Evolutionary conservation across 2,888 invertebrate species (phyloP), one percentile per base, ranked within the genome.

Genomic region (Cheilosia grossa): DNA sequence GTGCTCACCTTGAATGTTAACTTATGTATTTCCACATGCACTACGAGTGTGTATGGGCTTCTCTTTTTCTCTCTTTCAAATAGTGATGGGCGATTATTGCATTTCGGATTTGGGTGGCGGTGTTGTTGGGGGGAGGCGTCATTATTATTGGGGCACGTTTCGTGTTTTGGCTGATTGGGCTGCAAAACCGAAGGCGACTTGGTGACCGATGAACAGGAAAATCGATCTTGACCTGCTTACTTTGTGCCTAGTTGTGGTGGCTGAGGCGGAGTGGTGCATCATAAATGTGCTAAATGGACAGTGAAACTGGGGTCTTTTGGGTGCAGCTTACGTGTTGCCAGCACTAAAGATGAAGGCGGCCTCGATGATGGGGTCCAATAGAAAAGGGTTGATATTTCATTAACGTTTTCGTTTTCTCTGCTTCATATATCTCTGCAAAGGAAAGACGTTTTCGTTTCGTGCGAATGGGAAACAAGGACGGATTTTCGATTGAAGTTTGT

Each of bases 181-280:
- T 77, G 67, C 61, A 73, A 51, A 21, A 56, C 69, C 24, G 24
- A 40, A 63, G 73, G 78, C 78, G 73, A 56, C 78, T 72, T 44
- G 73, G 67, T 73, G 82, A 73, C 79, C 78, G 73, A 82, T 79
- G 69, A 78, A 69, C 82, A 58, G 51, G 66, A 73, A 78, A 78
- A 82, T 82, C 82, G 82, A 78, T 82, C 82, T 82, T 82, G 82
- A 82, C 82, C 82, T 78, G 82, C 67, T 73, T 82, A 73, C 47
- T 33, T 9, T 37, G 53, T 17, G 21, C 24, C 21, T 10, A 5
- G 33, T 21, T 30, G 10, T 15, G 15, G 1, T 6, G 7, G 17
- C 19, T 5, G 33, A 54, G 27, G 17, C 1, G 27, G n/a, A n/a
- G 27, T 30, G 54, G 69, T 37, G 37, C 40, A 24, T 66, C 27